Evolutionary conservation across 2,888 invertebrate species (phyloP).

Genomic region (Tenthredo mesomela): DNA sequence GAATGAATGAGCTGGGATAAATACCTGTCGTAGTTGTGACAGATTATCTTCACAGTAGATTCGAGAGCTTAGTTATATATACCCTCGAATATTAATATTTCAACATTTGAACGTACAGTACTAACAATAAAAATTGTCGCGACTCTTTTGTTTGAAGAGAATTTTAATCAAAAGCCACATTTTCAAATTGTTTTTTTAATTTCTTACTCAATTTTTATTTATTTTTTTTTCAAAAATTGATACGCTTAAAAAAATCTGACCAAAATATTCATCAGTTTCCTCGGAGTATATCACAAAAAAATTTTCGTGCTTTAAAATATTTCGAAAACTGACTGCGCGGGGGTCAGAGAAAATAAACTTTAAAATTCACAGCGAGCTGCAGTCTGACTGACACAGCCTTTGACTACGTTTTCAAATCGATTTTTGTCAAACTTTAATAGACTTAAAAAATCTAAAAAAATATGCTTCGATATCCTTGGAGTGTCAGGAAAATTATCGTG

Average conservation of each 20-base stretch:
- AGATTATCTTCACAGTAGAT: constrained; percentile 1
- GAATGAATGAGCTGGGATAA: not conserved
- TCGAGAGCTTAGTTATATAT: not conserved
- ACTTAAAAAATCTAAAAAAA: not conserved
- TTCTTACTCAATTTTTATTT: too few species aligned
- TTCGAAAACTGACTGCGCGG: too few species aligned
- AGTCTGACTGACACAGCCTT: not conserved
- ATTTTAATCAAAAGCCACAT: not conserved
- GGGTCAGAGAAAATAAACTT: too few species aligned
- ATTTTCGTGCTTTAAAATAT: too few species aligned
- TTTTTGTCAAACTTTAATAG: not conserved
- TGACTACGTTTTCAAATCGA: not conserved
- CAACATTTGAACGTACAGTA: not conserved
- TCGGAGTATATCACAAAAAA: too few species aligned
- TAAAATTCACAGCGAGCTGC: not conserved
- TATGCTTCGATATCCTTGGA: not conserved
- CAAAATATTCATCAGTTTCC: too few species aligned
- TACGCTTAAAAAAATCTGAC: too few species aligned
- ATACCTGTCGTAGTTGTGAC: not conserved
- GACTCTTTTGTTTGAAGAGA: not conserved
- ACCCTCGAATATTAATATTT: not conserved
- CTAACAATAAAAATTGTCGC: not conserved
- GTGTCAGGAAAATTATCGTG: not conserved
- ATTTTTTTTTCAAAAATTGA: too few species aligned
- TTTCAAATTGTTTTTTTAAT: too few species aligned